Conservation (phyloP, 2,888 invertebrate species). For the Leptura quadrifasciata region DNA sequence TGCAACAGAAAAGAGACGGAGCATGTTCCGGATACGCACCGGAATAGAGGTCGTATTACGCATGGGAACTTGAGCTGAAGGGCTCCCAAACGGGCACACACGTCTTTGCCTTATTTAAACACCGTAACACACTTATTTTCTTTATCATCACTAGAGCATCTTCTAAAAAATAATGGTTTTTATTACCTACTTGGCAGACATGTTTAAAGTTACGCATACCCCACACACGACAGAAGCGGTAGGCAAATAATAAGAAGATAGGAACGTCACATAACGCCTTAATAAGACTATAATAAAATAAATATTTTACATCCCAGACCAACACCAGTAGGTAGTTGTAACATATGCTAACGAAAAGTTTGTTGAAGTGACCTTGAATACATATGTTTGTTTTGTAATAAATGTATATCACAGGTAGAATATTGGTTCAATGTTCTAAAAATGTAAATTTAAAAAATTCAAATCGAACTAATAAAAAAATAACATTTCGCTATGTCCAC, state of each 20-base stretch:
- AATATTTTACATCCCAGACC: neutral
- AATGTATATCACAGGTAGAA: too few species aligned
- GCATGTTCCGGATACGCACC: conserved; percentile 18
- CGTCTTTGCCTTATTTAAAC: conserved; percentile 23
- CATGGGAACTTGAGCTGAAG: conserved; percentile 12
- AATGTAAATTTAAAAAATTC: too few species aligned
- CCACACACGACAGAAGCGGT: conserved; percentile 3
- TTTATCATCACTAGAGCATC: conserved; percentile 28
- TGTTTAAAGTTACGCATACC: neutral
- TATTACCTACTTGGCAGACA: conserved; percentile 9
- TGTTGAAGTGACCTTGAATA: too few species aligned
- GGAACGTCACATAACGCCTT: neutral
- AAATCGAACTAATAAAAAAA: too few species aligned
- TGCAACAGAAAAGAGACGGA: conserved; percentile 25
- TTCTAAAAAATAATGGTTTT: neutral
- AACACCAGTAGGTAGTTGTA: neutral
- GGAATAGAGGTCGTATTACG: conserved; percentile 7
- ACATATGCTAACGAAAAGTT: too few species aligned
- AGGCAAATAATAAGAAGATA: neutral
- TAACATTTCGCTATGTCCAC: too few species aligned
- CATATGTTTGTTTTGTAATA: too few species aligned
- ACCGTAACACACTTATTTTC: conserved; percentile 25
- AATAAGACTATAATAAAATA: neutral
- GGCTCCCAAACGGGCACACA: conserved; percentile 8
- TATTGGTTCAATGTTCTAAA: too few species aligned